phyloP scores from a whole-genome alignment of 2,797 vertebrate species.

The Lithobates sylvaticus region DNA sequence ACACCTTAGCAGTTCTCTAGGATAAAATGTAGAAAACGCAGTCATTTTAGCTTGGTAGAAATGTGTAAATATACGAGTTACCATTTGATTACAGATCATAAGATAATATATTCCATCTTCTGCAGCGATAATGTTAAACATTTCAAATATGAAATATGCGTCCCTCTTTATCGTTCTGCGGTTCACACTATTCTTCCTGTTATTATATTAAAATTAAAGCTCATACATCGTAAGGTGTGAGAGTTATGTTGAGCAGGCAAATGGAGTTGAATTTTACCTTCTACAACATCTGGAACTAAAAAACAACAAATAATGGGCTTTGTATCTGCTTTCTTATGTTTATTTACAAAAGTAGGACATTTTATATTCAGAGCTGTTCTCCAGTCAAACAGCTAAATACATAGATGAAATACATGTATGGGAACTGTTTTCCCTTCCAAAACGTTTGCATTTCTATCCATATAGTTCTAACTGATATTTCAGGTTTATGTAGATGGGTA shows the following conservation, averaged over 20 bases:
- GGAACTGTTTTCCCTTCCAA: neutral
- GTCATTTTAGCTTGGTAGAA: slow-evolving; percentile 44
- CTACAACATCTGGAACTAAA: slow-evolving; percentile 28
- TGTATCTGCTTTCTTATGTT: slow-evolving; percentile 26
- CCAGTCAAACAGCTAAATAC: neutral
- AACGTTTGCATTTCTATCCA: neutral
- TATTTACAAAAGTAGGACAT: slow-evolving; percentile 6
- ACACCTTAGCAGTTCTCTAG: slow-evolving; percentile 38
- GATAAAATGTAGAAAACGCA: slow-evolving; percentile 45
- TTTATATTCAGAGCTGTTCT: too few species aligned
- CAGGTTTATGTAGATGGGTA: too few species aligned
- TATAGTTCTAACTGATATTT: too few species aligned
- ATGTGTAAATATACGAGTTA: slow-evolving; percentile 57
- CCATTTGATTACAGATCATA: slow-evolving; percentile 58
- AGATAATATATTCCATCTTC: slow-evolving; percentile 62
- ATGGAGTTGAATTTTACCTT: slow-evolving; percentile 43
- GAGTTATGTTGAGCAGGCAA: slow-evolving; percentile 50
- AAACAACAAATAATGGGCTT: slow-evolving; percentile 16
- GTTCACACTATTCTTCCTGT: slow-evolving; percentile 48
- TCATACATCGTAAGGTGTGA: slow-evolving; percentile 48
- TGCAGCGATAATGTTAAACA: slow-evolving; percentile 59
- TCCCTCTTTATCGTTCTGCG: slow-evolving; percentile 36
- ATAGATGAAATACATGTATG: neutral
- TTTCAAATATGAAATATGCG: slow-evolving; percentile 49
- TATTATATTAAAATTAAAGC: slow-evolving; percentile 51